These are phyloP conservation scores for Rugalucina vietnamica DNA, from an alignment of 2,888 invertebrate species.

Conservation along the genomic window DNA sequence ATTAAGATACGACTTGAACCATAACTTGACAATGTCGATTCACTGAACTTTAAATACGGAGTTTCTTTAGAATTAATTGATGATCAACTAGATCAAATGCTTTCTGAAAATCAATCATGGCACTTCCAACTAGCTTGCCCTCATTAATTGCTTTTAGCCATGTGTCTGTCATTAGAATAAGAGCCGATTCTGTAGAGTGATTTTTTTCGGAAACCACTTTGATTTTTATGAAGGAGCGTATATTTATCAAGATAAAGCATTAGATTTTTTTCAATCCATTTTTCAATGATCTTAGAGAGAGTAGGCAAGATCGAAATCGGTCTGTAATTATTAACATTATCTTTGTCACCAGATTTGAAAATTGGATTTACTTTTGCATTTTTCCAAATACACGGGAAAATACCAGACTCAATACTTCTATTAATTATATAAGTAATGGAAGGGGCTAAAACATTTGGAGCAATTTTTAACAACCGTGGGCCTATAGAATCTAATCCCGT, in stretches of 20 bases:
- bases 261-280: not conserved
- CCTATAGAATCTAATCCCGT: no score
- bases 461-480: not conserved
- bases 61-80: slow-evolving; percentile 8
- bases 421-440: not conserved
- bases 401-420: not conserved
- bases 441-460: not conserved
- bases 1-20: no score
- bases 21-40: no score
- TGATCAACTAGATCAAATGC: slow-evolving; percentile 33
- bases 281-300: not conserved
- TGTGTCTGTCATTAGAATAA: slow-evolving; percentile 3
- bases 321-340: slow-evolving; percentile 19
- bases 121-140: not conserved
- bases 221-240: slow-evolving; percentile 12
- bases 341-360: slow-evolving; percentile 16
- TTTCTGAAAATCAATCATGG: slow-evolving; percentile 26
- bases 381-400: not conserved
- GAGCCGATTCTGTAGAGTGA: slow-evolving; percentile 25
- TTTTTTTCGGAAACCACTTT: slow-evolving; percentile 27
- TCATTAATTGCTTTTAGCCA: not conserved
- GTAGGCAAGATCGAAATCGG: slow-evolving; percentile 30
- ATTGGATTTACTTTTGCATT: slow-evolving; percentile 9
- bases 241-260: not conserved
- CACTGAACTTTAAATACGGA: no score